A percentile compares a stretch with the other conserved stretches of the same genome.
These are phyloP conservation scores for Proisotoma minuta DNA, from an alignment of 2,888 invertebrate species.

Conservation along the genomic window DNA sequence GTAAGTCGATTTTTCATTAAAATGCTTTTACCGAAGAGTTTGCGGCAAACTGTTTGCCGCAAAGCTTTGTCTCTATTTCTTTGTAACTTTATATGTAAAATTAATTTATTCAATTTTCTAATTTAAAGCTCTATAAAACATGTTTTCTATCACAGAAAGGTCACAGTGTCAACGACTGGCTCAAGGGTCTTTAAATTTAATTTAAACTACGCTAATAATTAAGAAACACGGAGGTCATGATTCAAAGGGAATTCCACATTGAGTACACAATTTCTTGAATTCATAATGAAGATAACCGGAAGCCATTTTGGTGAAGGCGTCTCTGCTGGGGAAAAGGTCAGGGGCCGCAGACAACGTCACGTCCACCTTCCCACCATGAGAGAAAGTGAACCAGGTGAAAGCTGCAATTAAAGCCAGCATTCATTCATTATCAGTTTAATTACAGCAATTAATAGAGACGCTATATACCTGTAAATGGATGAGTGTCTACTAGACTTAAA, in stretches of 20 bases:
- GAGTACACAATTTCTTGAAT: conserved; percentile 28
- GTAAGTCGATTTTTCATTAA: no score
- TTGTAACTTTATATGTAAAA: no score
- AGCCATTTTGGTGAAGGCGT: conserved; percentile 21
- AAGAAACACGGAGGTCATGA: neutral
- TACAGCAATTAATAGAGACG: neutral
- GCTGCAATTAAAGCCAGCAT: conserved; percentile 9
- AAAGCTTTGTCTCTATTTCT: no score
- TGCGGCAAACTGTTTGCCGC: no score
- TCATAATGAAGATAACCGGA: conserved; percentile 34
- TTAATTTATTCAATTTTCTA: no score
- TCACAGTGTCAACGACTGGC: no score
- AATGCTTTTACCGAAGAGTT: no score
- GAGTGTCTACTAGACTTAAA: conserved; percentile 32
- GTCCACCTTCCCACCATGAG: conserved; percentile 33
- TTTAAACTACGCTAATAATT: no score
- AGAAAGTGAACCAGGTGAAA: conserved; percentile 39
- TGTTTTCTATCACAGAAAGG: no score
- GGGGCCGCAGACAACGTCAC: conserved; percentile 34
- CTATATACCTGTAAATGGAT: conserved; percentile 33
- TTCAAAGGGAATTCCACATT: conserved; percentile 19
- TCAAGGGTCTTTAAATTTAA: no score
- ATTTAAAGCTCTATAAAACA: no score
- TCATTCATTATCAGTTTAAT: neutral
- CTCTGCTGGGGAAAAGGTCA: conserved; percentile 25